Conservation (phyloP, 2,888 invertebrate species). For the Nymphalis c-album region DNA sequence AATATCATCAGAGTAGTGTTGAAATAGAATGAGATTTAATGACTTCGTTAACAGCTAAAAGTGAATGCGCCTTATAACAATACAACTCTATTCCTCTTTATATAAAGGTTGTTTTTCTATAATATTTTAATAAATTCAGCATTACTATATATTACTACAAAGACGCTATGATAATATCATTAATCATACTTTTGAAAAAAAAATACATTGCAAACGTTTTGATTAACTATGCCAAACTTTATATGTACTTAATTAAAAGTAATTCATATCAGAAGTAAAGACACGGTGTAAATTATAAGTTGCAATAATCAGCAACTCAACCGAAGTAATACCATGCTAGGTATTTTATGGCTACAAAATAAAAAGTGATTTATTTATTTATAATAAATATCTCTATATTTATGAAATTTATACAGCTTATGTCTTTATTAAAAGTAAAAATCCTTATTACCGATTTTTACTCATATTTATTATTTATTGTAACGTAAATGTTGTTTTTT, state of each 20-base stretch:
- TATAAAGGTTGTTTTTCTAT: slow-evolving; percentile 8
- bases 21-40: slow-evolving; percentile 38
- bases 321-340: slow-evolving; percentile 10
- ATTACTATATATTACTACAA: no score
- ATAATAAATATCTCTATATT: no score
- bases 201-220: no score
- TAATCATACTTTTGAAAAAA: no score
- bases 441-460: no score
- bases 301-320: slow-evolving; percentile 24
- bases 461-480: not conserved
- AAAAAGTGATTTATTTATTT: not conserved
- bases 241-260: slow-evolving; percentile 20
- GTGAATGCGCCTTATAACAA: slow-evolving; percentile 18
- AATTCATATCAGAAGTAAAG: slow-evolving; percentile 17
- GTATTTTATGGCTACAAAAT: slow-evolving; percentile 10
- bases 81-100: not conserved
- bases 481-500: not conserved
- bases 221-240: slow-evolving; percentile 11
- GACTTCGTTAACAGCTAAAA: slow-evolving; percentile 33
- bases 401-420: no score
- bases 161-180: no score
- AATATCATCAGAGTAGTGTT: slow-evolving; percentile 27
- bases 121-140: no score
- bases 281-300: slow-evolving; percentile 22
- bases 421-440: no score